Evolutionary conservation across 1,140 invertebrate species (phyloP).

Genomic region (Rhopalosiphum maidis): DNA sequence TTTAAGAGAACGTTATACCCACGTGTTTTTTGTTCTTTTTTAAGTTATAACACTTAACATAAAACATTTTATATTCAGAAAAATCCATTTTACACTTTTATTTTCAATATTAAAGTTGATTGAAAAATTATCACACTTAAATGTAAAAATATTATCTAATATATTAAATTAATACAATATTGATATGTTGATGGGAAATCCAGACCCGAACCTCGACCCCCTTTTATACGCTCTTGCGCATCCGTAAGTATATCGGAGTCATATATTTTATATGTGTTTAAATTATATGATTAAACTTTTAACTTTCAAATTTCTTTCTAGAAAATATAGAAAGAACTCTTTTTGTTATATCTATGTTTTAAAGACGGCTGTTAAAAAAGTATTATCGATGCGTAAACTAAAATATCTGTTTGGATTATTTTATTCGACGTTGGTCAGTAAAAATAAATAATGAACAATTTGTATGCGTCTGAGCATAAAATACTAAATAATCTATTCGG

Average conservation of each 20-base stretch:
- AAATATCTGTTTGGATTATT: not conserved
- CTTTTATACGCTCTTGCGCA: too few relatives aligned
- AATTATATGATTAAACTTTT: not conserved
- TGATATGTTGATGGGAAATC: not conserved
- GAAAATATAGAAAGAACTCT: not conserved
- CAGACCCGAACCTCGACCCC: not conserved
- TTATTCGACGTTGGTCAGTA: not conserved
- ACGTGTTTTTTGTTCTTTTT: too few relatives aligned
- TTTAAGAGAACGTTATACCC: too few relatives aligned
- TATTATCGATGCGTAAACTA: not conserved
- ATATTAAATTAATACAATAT: not conserved
- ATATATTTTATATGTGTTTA: not conserved
- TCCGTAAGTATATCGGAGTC: not conserved
- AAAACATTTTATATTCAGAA: too few relatives aligned
- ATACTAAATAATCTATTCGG: not conserved
- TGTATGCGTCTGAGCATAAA: not conserved
- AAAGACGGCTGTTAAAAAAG: not conserved
- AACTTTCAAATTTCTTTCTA: not conserved
- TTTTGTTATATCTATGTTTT: not conserved
- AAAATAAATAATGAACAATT: not conserved
- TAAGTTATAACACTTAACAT: too few relatives aligned
- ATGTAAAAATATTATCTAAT: too few relatives aligned
- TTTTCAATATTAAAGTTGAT: too few relatives aligned
- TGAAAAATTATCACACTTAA: too few relatives aligned
- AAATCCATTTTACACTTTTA: too few relatives aligned